Conservation (phyloP, 1,140 invertebrate genomes). For the Phenacoccus solenopsis region DNA sequence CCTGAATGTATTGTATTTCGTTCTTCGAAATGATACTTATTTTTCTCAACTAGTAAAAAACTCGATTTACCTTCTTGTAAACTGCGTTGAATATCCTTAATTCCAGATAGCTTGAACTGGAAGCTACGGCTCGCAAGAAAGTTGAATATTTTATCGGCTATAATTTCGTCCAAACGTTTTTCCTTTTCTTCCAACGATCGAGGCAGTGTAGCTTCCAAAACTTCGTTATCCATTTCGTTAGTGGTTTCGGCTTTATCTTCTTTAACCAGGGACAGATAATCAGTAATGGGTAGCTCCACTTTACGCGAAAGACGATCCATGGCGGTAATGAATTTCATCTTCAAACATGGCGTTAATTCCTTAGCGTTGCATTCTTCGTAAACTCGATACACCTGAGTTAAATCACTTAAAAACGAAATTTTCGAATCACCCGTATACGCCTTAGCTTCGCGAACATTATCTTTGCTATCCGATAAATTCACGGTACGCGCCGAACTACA, state of each 20-base stretch:
- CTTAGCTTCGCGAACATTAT: constrained; percentile 33
- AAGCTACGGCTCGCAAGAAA: constrained; percentile 63
- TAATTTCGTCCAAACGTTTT: constrained; percentile 54
- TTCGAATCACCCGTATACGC: constrained; percentile 18
- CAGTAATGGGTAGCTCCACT: constrained; percentile 47
- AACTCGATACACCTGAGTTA: constrained; percentile 43
- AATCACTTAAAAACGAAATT: constrained; percentile 35
- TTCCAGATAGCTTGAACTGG: constrained; percentile 37
- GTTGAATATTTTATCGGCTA: constrained; percentile 53
- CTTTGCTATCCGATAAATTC: constrained; percentile 31
- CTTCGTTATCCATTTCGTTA: constrained; percentile 40
- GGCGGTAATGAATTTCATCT: constrained; percentile 56
- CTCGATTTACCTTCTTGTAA: not conserved
- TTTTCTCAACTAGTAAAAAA: not conserved
- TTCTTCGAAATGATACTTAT: no score
- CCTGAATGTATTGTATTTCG: no score
- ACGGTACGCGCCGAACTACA: not conserved
- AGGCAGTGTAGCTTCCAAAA: constrained; percentile 51
- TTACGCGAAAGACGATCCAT: constrained; percentile 54
- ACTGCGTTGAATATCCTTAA: not conserved
- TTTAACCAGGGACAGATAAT: constrained; percentile 55
- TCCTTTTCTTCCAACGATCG: constrained; percentile 54
- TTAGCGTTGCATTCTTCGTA: constrained; percentile 60
- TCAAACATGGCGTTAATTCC: constrained; percentile 57
- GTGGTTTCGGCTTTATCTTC: constrained; percentile 35